Evolutionary conservation across 2,888 invertebrate genomes (phyloP), one percentile per base, ranked within the genome.

Genomic region (Exocentrus adspersus): DNA sequence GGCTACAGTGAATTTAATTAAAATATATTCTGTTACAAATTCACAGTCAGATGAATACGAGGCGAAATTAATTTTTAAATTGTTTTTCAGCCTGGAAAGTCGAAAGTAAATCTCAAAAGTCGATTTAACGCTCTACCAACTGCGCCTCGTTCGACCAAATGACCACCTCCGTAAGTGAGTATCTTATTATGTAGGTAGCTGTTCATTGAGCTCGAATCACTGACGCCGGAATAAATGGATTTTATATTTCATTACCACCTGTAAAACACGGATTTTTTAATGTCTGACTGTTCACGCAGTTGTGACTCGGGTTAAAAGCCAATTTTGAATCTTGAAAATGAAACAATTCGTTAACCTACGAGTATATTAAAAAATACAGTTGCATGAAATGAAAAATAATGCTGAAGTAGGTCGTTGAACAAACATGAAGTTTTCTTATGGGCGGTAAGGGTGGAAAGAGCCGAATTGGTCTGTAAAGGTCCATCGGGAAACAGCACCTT

Each of bases 101-200:
- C 46, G 57, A 57, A 57, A 57, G 51, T 62, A 57, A 58, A 63
- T 58, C 42, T 59, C 57, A 46, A 57, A 58, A 63, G 58, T 63
- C 63, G 52, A 63, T 63, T 63, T 63, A 63, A 63, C 63, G 63
- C 45, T 63, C 63, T 63, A 59, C 41, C 59, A 63, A 58, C 51
- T 59, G 50, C 63, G 51, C 52, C 57, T 51, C 56, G 30, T 63
- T 56, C 32, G 57, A 46, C 57, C 57, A 46, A 57, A 57, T 57
- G 57, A 45, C 57, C 57, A 57, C 57, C 46, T 57, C 32, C 57
- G 46, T 46, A 57, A 57, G 57, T 57, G 57, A 57, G 30, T 57
- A 46, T 57, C 42, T 46, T 20, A 57, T 57, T 57, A 57, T 46
- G 24, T 43, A 54, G 32, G 24, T 43, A 54, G 32, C 43, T 30